Evolutionary conservation across 2,888 invertebrate species (phyloP).

Genomic region (Dicyrtomina minuta): DNA sequence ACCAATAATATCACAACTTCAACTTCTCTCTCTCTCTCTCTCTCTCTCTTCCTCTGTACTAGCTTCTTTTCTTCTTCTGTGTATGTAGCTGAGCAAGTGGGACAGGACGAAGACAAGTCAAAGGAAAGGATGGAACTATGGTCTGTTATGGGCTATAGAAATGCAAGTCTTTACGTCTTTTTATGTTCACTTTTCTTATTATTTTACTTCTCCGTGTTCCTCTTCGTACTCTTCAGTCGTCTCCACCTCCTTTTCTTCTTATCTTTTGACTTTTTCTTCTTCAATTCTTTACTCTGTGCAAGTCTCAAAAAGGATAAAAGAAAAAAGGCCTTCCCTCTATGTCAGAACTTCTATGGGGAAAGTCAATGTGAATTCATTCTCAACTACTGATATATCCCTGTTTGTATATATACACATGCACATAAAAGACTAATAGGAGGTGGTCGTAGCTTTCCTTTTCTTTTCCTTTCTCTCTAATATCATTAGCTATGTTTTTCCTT

Average conservation of each 20-base stretch:
- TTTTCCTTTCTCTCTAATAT: too few relatives aligned
- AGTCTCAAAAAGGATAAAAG: background rate
- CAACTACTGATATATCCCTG: background rate
- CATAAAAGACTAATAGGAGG: background rate
- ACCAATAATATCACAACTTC: background rate
- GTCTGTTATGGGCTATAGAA: background rate
- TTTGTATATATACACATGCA: background rate
- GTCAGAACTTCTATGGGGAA: too few relatives aligned
- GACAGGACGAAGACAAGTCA: background rate
- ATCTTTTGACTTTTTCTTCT: too few relatives aligned
- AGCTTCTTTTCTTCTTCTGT: background rate
- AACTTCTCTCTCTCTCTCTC: background rate
- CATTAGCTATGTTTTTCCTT: too few relatives aligned
- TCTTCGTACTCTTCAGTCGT: background rate
- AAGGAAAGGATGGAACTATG: background rate
- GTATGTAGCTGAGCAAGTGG: background rate
- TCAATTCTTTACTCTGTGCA: background rate
- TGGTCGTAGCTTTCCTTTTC: background rate
- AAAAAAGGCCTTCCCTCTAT: background rate
- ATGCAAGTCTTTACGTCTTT: slow-evolving; percentile 3
- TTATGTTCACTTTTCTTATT: too few relatives aligned
- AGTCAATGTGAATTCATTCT: too few relatives aligned
- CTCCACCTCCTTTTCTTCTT: background rate
- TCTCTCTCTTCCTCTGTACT: background rate
- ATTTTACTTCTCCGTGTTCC: background rate